Base-by-base conservation (phyloP, 2,888 invertebrate genomes). In the Reticulitermes lucifugus region DNA sequence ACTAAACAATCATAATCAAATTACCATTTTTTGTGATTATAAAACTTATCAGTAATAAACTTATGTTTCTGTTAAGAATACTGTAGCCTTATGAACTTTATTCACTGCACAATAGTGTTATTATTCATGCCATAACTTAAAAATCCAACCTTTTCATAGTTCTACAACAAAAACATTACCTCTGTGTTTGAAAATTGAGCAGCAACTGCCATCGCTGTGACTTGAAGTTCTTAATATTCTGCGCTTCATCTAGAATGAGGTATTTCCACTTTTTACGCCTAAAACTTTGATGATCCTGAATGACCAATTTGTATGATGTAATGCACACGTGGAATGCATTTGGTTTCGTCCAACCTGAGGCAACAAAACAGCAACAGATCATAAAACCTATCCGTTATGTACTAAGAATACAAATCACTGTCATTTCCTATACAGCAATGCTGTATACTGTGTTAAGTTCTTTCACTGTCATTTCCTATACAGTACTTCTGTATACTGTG, bases 171-270 rank as follows among this genome's bases (percentile, higher is more conserved):
- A 65, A 65, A 65, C n/a, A 18, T 92, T 90, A 96, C 96, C 96
- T 94, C 90, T 98, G 96, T 0, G 98, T 97, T 90, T 98, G 96
- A 91, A 99, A 98, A 91, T 98, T 99, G 85, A 99, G 92, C 88
- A 99, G 91, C 89, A 98, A 93, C 92, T 99, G 99, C 99, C 99
- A 99, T 87, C 99, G 93, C 90, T 99, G 99, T 35, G 98, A 98
- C 91, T 99, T 99, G 91, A 99, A 99, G 92, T 99, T 99, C 92
- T 99, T 99, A 87, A 99, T 99, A 90, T 99, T 99, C 91, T 99
- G 99, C 65, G 99, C 99, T 92, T 99, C 99, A 90, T 99, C 99
- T 84, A 99, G 93, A 88, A 99, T 98, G 81, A 99, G 93, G 91
- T 99, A 99, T 90, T 98, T 98, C 99, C 99, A 99, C 88, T 98